Evolutionary conservation across 2,113 vertebrate genomes (phyloP), one percentile per base, ranked within the genome.

Genomic region (Uropsilus gracilis): DNA sequence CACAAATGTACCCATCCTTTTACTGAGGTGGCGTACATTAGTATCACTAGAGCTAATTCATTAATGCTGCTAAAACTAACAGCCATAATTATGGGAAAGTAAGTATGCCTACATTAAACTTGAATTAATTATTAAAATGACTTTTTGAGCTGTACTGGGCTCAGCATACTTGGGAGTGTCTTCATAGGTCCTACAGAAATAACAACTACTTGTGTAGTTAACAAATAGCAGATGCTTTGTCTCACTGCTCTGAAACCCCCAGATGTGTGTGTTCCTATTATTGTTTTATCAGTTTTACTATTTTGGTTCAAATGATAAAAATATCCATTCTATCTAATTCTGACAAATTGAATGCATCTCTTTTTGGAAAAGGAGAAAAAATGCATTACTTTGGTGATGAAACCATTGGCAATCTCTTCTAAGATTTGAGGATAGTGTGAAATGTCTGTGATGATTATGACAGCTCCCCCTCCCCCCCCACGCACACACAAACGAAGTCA

Each of bases 1-100:
- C 57, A 89, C 10, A 86, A 37, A 26, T 39, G 88, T 78, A 28
- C 10, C 50, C 48, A 63, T 90, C 26, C 30, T 95, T 91, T 91
- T 34, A 87, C 73, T 48, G 24, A 44, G 7, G 42, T 53, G 4
- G 14, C 17, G 13, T 84, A 50, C 61, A 39, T 76, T 66, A 39
- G 39, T 71, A 73, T 90, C 42, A 81, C 13, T 61, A 80, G 59
- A 59, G 39, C 17, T 90, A 34, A 92, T 78, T 82, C 12, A 39
- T 37, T 82, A 86, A 50, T 75, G 9, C 39, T 82, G 22, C 2
- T 1, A 59, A 78, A 71, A 32, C 55, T 81, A 63, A 55, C 11
- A 66, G 3, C 34, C 22, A 22, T 89, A 91, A 48, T 91, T 59
- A 89, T 61, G 50, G 17, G n/a, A 71, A 75, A 71, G 30, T 48